Base-by-base conservation (phyloP, 2,888 invertebrate species). In the Caenorhabditis wallacei region DNA sequence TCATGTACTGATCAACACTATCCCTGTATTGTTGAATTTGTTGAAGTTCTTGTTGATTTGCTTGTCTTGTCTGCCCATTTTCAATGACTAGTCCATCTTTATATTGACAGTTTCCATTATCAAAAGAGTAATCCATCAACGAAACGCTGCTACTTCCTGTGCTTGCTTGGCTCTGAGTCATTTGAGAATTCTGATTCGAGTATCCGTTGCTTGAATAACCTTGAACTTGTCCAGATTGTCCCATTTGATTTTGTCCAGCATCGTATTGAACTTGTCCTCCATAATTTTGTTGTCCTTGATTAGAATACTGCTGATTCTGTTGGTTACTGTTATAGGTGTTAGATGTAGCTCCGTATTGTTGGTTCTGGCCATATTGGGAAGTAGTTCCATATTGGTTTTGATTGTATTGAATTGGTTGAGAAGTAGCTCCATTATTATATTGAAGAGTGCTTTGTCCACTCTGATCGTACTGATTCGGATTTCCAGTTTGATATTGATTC, bases 101-200 rank as follows among this genome's bases (percentile, higher is more conserved):
- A 53, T 85, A 86, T 59, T 84, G 84, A 43, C 86, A 86, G 56
- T 86, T 85, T 80, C 86, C 86, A 59, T 86, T 86, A 63, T 84
- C 85, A 71, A 86, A 85, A 4, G 86, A 85, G 40, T 86, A 86
- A 48, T 84, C 76, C 75, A 83, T 84, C 13, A 86, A 72, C 8
- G 83, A 71, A 7, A 86, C 86, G 37, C 74, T 69, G 30, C 68
- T 86, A 56, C 76, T 80, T 74, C 84, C 82, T 30, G 22, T 79
- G 54, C 61, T 56, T 1, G 66, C 79, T 40, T 59, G 51, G 18
- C 40, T 82, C 40, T 78, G 78, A 22, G 37, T 54, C 59, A 78
- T 69, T 56, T 82, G 82, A 54, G 79, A 74, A 68, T 83, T 83
- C 26, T 68, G 61, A n/a, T 63, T 70, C 2, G 79, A 64, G 43